A percentile compares a stretch with the other conserved stretches of the same genome.
These are phyloP conservation scores for Drosophila nigricruria DNA, from an alignment of 2,888 invertebrate species.

Conservation along the genomic window DNA sequence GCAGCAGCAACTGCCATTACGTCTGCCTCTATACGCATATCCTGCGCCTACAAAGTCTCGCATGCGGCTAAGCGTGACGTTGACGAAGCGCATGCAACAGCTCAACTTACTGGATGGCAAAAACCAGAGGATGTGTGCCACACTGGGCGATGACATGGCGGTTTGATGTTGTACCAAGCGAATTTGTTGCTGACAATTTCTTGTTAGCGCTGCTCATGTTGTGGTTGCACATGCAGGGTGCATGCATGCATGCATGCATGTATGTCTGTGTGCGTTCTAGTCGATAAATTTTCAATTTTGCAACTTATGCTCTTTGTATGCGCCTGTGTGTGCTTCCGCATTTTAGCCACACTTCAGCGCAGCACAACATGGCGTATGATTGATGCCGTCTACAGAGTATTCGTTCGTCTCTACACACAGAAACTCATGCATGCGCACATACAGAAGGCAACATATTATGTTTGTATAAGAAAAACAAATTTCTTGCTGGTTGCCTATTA, in stretches of 20 bases:
- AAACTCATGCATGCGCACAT: background rate
- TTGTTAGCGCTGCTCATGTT: slow-evolving; percentile 66
- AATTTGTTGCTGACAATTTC: slow-evolving; percentile 78
- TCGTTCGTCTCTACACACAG: slow-evolving; percentile 6
- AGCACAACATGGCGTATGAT: slow-evolving; percentile 74
- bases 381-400: slow-evolving; percentile 69
- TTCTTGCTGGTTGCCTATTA: slow-evolving; percentile 12
- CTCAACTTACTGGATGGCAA: slow-evolving; percentile 59
- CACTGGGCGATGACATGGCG: slow-evolving; percentile 54
- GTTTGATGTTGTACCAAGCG: slow-evolving; percentile 40
- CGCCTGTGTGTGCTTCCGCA: slow-evolving; percentile 62
- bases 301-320: slow-evolving; percentile 33
- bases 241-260: slow-evolving; percentile 17
- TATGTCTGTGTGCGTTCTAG: slow-evolving; percentile 58
- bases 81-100: slow-evolving; percentile 78
- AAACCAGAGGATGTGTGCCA: slow-evolving; percentile 6
- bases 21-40: slow-evolving; percentile 35
- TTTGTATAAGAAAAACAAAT: slow-evolving; percentile 61
- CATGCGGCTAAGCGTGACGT: slow-evolving; percentile 77
- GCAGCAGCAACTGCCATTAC: background rate
- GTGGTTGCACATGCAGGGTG: slow-evolving; percentile 45
- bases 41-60: slow-evolving; percentile 70
- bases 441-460: slow-evolving; percentile 58
- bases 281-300: slow-evolving; percentile 80
- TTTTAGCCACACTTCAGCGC: slow-evolving; percentile 73